Evolutionary conservation across 2,113 vertebrate species (phyloP), one percentile per base, ranked within the genome.

Genomic region (Osmerus mordax): DNA sequence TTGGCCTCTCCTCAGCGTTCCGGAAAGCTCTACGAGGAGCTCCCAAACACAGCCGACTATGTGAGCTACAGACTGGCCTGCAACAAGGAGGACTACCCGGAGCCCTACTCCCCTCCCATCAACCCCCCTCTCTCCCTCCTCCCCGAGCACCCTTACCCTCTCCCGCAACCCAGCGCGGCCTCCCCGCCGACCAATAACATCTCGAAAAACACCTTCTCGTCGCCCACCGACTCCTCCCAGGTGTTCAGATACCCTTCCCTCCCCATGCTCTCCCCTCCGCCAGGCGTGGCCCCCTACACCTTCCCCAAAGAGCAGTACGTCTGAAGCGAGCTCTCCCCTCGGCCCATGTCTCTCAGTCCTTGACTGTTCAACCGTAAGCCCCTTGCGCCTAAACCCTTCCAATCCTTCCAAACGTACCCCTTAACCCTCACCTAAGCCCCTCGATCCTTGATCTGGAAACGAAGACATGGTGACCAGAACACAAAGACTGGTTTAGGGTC

Each of bases 221-320:
- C 86, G 87, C 90, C 69, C 54, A 14, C 83, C 2, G 72, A 62
- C 28, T 55, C 75, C 52, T 72, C 36, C 73, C 63, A 69, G 23
- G 77, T 88, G 65, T 94, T 95, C 81, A 93, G 91, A 70, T 95
- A 93, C 82, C 91, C 94, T 0, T 88, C 93, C 14, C 71, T 89
- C 6, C 83, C 91, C 0, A 92, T 91, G 32, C 88, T 94, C 78
- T 84, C 92, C 32, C 91, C 92, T 61, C 92, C 88, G 0, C 84
- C 84, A 0, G 88, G 87, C 16, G 76, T 84, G 18, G 85, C 77
- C 0, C 61, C 93, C 2, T 94, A 94, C 86, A 93, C 94, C 66
- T 95, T 94, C 76, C 94, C 94, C 71, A 94, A 95, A 90, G 94
- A 96, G 86, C 94, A 95, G 84, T 95, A 95, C 3, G 93, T 96